Conservation (phyloP, 2,113 vertebrate genomes). For the Crotalus helleri region DNA sequence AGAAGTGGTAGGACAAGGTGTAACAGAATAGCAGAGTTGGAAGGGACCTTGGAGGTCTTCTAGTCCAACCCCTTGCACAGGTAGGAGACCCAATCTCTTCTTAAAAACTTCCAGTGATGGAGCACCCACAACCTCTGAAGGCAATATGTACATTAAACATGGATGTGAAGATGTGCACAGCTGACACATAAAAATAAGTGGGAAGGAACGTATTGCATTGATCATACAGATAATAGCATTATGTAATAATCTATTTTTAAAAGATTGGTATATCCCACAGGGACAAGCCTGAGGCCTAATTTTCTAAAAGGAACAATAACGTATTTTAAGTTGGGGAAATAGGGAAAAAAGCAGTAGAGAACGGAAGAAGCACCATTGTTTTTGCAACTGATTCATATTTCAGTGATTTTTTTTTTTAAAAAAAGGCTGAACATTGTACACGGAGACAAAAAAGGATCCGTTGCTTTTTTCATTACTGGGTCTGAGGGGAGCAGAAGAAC, state of each 20-base stretch:
- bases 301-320: not conserved
- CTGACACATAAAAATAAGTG: not conserved
- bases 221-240: not conserved
- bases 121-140: not conserved
- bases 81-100: not conserved
- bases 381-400: conserved; percentile 1
- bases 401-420: not conserved
- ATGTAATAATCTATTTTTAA: not conserved
- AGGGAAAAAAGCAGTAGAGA: not conserved
- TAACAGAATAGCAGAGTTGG: not conserved
- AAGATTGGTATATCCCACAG: not conserved
- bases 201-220: not conserved
- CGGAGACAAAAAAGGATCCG: conserved; percentile 10
- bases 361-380: not conserved
- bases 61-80: not conserved
- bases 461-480: not conserved
- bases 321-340: not conserved
- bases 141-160: not conserved
- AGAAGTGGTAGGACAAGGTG: not conserved
- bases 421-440: conserved; percentile 16
- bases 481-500: conserved; percentile 16
- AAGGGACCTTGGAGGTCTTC: not conserved
- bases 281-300: not conserved
- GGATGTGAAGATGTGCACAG: not conserved
- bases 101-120: not conserved